Evolutionary conservation across 2,797 vertebrate species (phyloP), one percentile per base, ranked within the genome.

Genomic region (Cossypha heuglini): DNA sequence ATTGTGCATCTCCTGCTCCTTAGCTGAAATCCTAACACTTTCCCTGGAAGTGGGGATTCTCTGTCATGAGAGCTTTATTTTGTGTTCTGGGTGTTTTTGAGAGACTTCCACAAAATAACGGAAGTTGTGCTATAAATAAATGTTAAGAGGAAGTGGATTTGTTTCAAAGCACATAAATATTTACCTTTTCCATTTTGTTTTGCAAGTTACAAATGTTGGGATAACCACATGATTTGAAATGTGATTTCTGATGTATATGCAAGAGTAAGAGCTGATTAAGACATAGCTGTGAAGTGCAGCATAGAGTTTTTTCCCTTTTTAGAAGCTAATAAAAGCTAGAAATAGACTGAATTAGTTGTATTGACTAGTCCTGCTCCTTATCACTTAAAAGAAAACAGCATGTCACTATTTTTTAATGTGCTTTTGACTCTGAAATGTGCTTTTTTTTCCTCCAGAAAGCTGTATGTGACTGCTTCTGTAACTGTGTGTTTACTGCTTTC

Each of bases 401-500:
- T 49, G 16, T 20, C 5, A 11, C 31, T 64, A 2, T 72, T 90
- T n/a, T 80, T 74, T 74, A 71, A 57, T 3, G 0, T 77, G 26
- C 16, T 86, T 87, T 88, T 64, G 18, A 71, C 26, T 79, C 45
- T 86, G 66, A 83, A 48, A 66, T 29, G 4, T 63, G 11, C 1
- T 35, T 59, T 25, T 43, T 58, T 49, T 83, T 19, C 1, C 29
- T 57, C 21, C 97, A 99, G 99, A 97, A 99, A 99, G 94, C 98
- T 99, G n/a, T 99, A 99, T 4, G 99, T 99, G 96, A 99, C 98
- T 5, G 98, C 98, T 33, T 99, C 99, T 15, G 99, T 99, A 78
- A 93, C 95, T 16, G 98, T 99, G 16, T 99, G 99, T 95, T 98
- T 99, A 82, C 98, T 99, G 4, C 98, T 99, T 68, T 99, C 98